Conservation (phyloP, 30 jellyfish, hydroid and myxozoan species). For the Mastigias papua region DNA sequence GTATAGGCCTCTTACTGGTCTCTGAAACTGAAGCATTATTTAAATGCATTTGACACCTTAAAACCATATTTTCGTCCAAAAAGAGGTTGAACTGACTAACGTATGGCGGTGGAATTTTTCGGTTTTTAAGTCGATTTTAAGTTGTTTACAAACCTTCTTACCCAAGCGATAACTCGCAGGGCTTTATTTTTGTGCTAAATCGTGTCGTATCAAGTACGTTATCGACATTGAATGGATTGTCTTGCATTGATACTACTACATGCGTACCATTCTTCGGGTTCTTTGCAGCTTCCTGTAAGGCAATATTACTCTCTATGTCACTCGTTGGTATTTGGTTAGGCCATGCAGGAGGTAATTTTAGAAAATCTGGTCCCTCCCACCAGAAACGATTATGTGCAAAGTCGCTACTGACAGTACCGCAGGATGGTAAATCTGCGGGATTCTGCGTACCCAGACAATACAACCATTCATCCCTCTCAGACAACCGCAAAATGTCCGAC, state of each 20-base stretch:
- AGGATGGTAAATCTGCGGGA: not conserved
- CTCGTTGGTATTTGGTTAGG: not conserved
- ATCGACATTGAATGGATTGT: too few species aligned
- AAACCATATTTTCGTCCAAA: not conserved
- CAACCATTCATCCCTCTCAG: not conserved
- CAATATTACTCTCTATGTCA: not conserved
- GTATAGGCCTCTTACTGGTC: not conserved
- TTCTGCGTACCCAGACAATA: not conserved
- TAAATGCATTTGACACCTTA: not conserved
- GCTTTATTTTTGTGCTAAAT: too few species aligned
- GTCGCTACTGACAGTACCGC: not conserved
- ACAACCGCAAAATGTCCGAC: not conserved
- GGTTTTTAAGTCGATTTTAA: not conserved
- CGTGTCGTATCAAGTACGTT: too few species aligned
- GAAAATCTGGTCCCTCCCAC: not conserved
- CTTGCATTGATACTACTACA: not conserved
- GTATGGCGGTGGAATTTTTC: not conserved
- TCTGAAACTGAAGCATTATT: not conserved
- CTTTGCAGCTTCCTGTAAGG: not conserved
- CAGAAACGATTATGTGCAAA: not conserved
- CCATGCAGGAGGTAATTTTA: not conserved
- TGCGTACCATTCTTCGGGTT: not conserved
- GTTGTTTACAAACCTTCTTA: not conserved
- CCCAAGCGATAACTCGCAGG: not conserved
- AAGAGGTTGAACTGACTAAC: not conserved